A percentile compares a stretch with the other conserved stretches of the same genome.
Evolutionary conservation across 2,113 vertebrate genomes (phyloP).

Genomic region (Cheilinus undulatus): DNA sequence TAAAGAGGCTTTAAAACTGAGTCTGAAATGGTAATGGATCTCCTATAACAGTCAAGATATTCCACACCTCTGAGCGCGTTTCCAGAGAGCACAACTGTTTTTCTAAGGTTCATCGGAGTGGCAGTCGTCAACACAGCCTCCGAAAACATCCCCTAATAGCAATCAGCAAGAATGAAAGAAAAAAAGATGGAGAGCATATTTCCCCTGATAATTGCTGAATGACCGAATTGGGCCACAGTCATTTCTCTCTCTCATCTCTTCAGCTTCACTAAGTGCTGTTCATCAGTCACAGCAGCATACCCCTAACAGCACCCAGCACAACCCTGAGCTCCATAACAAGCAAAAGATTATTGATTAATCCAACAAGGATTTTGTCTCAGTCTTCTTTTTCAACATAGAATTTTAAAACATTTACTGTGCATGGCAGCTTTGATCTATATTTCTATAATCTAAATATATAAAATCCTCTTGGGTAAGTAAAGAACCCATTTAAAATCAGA

Average conservation of each 20-base stretch:
- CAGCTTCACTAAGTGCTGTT: too few relatives aligned
- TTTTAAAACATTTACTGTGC: too few relatives aligned
- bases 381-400: too few relatives aligned
- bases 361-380: too few relatives aligned
- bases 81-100: background rate
- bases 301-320: background rate
- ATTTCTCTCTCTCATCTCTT: conserved; percentile 37
- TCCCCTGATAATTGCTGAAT: conserved; percentile 27
- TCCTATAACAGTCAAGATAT: background rate
- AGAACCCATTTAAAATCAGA: too few relatives aligned
- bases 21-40: too few relatives aligned
- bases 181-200: conserved; percentile 21
- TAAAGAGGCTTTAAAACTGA: background rate
- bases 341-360: too few relatives aligned
- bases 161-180: background rate
- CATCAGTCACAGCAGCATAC: too few relatives aligned
- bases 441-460: too few relatives aligned
- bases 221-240: conserved; percentile 23
- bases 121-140: background rate
- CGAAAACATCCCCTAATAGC: background rate
- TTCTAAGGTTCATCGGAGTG: background rate
- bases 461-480: too few relatives aligned
- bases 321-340: too few relatives aligned
- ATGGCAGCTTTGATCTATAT: too few relatives aligned
- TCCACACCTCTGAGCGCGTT: background rate